Evolutionary conservation across 1,140 invertebrate species (phyloP), one percentile per base, ranked within the genome.

Genomic region (Heliconius himera): DNA sequence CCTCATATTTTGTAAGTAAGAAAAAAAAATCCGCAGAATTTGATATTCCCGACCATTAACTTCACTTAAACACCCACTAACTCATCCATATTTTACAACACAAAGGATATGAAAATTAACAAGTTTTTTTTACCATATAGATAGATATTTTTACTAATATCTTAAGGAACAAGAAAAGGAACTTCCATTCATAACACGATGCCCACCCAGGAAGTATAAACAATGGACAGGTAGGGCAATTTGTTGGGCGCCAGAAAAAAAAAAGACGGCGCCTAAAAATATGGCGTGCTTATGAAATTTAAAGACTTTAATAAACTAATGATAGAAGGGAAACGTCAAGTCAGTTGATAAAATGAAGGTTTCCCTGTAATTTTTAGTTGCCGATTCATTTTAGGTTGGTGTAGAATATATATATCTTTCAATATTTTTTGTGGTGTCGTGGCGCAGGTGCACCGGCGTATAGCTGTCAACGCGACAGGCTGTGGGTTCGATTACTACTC

Each of bases 291-390:
- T 29, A 66, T 66, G 26, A 75, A 51, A 51, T 20, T 51, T 75
- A 36, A 36, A 36, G 33, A 74, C 82, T 74, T 77, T 81, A 88
- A 86, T 87, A 72, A 81, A 76, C 78, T 29, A n/a, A 88, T 85
- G 82, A 83, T 81, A 78, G 81, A 83, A 80, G 84, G 49, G 78
- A 77, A 78, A 78, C 71, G 76, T 46, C 70, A 74, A 71, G 78
- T 72, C 76, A 72, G 77, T 56, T 66, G 60, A 80, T 74, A 74
- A 74, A 80, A 79, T 79, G 79, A 81, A 46, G 41, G 74, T 16
- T 29, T 51, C 18, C 18, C 49, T 83, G 54, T 79, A 81, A 83
- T 36, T 36, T 36, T 36, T 6, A 36, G 33, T 26, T 70, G 16
- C 79, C 79, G 79, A 70, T n/a, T 54, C 36, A 20, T 71, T 60